Percentiles rank a stretch among this genome's conserved stretches.
Evolutionary conservation across 2,888 invertebrate genomes (phyloP).

Genomic region (Lochmaea capreae): DNA sequence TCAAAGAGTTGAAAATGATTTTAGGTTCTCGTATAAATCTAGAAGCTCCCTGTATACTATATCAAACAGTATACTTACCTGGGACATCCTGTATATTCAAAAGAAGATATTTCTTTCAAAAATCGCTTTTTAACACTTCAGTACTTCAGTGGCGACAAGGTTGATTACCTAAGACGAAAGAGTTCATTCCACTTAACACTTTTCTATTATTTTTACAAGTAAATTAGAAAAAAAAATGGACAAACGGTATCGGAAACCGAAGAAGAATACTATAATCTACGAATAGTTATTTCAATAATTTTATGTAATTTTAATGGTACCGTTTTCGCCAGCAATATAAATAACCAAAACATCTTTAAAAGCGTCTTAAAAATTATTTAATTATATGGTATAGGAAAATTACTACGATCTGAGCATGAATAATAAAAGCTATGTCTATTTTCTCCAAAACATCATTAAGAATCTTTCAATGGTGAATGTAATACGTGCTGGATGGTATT

Average conservation of each 20-base stretch:
- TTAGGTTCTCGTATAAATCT: not conserved
- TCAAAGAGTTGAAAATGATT: too few relatives aligned
- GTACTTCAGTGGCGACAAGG: slow-evolving; percentile 11
- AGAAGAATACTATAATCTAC: slow-evolving; percentile 3
- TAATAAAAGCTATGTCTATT: too few relatives aligned
- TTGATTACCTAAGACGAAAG: slow-evolving; percentile 22
- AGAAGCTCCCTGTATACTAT: not conserved
- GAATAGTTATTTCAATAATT: slow-evolving; percentile 1
- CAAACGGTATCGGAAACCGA: slow-evolving; percentile 4
- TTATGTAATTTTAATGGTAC: not conserved
- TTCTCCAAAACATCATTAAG: too few relatives aligned
- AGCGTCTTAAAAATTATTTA: not conserved
- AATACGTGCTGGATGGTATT: too few relatives aligned
- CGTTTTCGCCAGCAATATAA: not conserved
- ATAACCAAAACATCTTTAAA: not conserved
- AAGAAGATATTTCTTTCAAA: slow-evolving; percentile 4
- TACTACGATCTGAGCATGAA: too few relatives aligned
- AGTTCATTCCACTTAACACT: slow-evolving; percentile 30
- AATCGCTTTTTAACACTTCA: slow-evolving; percentile 20
- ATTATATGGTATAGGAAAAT: not conserved
- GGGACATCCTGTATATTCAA: not conserved
- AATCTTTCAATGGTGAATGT: too few relatives aligned
- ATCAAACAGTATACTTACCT: too few relatives aligned
- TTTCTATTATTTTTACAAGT: slow-evolving; percentile 21
- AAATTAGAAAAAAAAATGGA: slow-evolving; percentile 11